Conservation (phyloP, 2,888 invertebrate genomes). For the Drosophila borborema region DNA sequence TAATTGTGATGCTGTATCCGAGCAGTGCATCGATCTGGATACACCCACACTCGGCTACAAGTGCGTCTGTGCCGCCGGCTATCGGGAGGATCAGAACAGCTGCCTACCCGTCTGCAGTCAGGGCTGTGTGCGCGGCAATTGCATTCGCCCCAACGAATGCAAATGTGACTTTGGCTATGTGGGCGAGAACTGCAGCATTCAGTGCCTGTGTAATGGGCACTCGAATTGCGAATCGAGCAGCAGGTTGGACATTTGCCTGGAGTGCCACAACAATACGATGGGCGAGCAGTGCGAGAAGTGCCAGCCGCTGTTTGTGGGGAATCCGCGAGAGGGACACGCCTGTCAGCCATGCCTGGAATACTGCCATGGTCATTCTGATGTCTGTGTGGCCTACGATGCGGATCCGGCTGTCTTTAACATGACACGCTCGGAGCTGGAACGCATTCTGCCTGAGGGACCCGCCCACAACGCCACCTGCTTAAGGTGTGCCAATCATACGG, state of each 20-base stretch:
- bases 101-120: conserved; percentile 93
- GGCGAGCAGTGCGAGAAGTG: conserved; percentile 97
- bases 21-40: conserved; percentile 92
- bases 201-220: conserved; percentile 97
- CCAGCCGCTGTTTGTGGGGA: conserved; percentile 95
- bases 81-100: conserved; percentile 88
- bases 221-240: conserved; percentile 96
- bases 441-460: conserved; percentile 89
- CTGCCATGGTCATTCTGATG: conserved; percentile 94
- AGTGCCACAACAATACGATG: conserved; percentile 97
- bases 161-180: conserved; percentile 97
- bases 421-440: conserved; percentile 87
- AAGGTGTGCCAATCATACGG: conserved; percentile 92
- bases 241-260: conserved; percentile 91
- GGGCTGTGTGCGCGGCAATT: conserved; percentile 94
- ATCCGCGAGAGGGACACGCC: conserved; percentile 93
- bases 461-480: conserved; percentile 92
- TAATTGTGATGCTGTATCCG: conserved; percentile 93
- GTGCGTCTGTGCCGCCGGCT: conserved; percentile 93
- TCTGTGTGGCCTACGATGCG: conserved; percentile 89
- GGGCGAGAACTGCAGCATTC: conserved; percentile 96
- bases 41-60: conserved; percentile 87
- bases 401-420: conserved; percentile 86
- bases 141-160: conserved; percentile 93
- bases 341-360: conserved; percentile 95